Evolutionary conservation across 2,113 vertebrate genomes (phyloP).

Genomic region (Pomatostomus ruficeps): DNA sequence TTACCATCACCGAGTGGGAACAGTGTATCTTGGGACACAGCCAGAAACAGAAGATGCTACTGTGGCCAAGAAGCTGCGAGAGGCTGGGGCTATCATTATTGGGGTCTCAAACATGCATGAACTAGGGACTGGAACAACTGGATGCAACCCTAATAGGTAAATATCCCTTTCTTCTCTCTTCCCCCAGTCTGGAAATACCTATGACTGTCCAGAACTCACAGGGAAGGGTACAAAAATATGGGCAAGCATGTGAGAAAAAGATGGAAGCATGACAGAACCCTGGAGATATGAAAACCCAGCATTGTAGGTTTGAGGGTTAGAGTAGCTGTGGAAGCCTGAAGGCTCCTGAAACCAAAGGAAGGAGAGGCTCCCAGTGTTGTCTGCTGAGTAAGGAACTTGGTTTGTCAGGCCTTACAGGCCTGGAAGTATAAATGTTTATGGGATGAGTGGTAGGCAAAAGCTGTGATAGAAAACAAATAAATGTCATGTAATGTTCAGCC

Average conservation of each 20-base stretch:
- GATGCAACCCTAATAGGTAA: slow-evolving; percentile 70
- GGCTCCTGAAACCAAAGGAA: neutral
- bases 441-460: neutral
- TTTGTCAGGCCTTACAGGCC: neutral
- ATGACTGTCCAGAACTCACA: neutral
- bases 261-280: neutral
- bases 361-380: neutral
- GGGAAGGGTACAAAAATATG: neutral
- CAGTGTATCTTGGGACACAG: slow-evolving; percentile 53
- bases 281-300: neutral
- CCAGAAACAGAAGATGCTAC: slow-evolving; percentile 64
- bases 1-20: slow-evolving; percentile 60
- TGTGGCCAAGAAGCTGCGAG: slow-evolving; percentile 58
- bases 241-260: neutral
- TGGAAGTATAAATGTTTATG: neutral
- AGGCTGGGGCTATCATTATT: slow-evolving; percentile 67
- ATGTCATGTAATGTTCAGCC: neutral
- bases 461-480: neutral
- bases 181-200: neutral
- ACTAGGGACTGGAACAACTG: slow-evolving; percentile 60
- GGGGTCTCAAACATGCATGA: slow-evolving; percentile 72
- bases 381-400: neutral
- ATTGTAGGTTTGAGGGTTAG: neutral
- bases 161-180: neutral
- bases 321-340: neutral